These are phyloP conservation scores for Drosophila baimaii DNA, from an alignment of 1,140 invertebrate species.

Conservation along the genomic window DNA sequence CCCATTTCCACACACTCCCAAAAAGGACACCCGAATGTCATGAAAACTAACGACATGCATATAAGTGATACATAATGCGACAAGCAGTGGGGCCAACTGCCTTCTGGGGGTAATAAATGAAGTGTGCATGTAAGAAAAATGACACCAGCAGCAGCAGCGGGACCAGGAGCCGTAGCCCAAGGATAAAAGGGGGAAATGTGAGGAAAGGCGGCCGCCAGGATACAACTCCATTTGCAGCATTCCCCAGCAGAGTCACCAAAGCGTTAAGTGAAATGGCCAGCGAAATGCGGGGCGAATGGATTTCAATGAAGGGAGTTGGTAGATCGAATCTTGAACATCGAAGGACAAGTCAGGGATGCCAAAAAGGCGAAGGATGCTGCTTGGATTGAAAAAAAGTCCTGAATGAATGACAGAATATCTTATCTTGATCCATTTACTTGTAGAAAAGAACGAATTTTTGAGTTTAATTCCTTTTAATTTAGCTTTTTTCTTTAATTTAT, in stretches of 20 bases:
- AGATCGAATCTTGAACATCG: neutral
- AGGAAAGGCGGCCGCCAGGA: conserved; percentile 39
- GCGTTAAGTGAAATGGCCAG: conserved; percentile 67
- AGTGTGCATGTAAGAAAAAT: conserved; percentile 77
- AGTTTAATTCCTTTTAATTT: neutral
- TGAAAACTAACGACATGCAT: conserved; percentile 81
- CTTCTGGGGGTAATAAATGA: conserved; percentile 73
- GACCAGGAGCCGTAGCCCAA: neutral
- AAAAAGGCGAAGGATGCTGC: neutral
- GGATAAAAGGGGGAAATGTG: conserved; percentile 6
- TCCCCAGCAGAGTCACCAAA: conserved; percentile 37
- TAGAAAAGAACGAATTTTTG: too few relatives aligned
- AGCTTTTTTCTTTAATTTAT: neutral
- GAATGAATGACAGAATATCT: neutral
- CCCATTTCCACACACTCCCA: conserved; percentile 14
- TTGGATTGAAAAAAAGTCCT: neutral
- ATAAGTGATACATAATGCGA: conserved; percentile 74
- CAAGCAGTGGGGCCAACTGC: conserved; percentile 13
- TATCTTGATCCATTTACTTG: neutral
- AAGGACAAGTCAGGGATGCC: conserved; percentile 23
- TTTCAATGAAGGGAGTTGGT: neutral
- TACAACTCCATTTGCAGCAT: conserved; percentile 45
- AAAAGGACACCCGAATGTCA: conserved; percentile 54
- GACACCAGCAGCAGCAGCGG: conserved; percentile 33
- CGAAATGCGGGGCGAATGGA: conserved; percentile 16